Evolutionary conservation across 1,140 invertebrate species (phyloP), one percentile per base, ranked within the genome.

Genomic region (Himalopsyche phryganea): DNA sequence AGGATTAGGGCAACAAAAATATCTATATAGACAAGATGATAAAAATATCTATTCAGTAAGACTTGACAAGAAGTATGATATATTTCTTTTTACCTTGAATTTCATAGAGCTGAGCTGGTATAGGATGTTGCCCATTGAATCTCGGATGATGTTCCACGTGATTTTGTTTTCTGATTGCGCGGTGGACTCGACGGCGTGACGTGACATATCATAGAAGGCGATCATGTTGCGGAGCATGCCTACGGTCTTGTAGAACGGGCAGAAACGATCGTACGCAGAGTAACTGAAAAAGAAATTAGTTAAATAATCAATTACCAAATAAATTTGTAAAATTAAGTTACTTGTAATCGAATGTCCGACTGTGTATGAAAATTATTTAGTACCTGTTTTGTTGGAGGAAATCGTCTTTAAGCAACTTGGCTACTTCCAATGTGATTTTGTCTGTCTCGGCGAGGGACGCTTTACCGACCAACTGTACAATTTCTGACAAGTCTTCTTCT

Each of bases 71-170:
- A n/a, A n/a, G n/a, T n/a, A n/a, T n/a, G n/a, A n/a, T n/a, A n/a
- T n/a, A n/a, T n/a, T n/a, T n/a, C n/a, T n/a, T n/a, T n/a, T n/a
- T 69, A 94, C 93, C 88, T 98, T 98, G 83, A 99, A 99, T 79
- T 99, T 99, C 97, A 99, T 99, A 68, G 92, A 96, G 66, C 91
- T 97, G 46, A 99, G 85, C 74, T 98, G 94, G 80, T 99, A 98
- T 54, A 99, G 83, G 67, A 96, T 90, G 69, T 92, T 92, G 66
- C 88, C 88, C 94, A 99, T 96, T 66, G 92, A 89, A 71, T 99
- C 98, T 52, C 92, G 85, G 69, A 99, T 99, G 19, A 95, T 91
- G 65, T 89, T 88, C 96, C 96, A 99, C 50, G 98, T 99, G 68
- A 99, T 93, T 82, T 97, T 97, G 81, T 98, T 98, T 73, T 99